These are phyloP conservation scores for Butorides virescens DNA, from an alignment of 2,113 vertebrate genomes.

Conservation along the genomic window DNA sequence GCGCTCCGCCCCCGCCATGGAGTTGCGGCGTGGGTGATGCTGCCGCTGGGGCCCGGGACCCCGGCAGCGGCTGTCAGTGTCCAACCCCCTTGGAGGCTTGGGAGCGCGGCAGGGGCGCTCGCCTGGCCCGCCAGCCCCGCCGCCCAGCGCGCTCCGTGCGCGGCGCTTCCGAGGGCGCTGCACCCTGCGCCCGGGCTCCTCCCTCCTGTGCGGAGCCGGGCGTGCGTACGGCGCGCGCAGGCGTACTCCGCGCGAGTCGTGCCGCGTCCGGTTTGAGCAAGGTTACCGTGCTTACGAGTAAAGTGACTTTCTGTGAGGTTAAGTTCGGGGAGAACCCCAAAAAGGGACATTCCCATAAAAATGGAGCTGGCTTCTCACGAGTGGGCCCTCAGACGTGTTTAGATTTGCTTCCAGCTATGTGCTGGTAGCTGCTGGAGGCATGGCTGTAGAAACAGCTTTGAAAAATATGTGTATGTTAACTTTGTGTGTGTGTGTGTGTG, in stretches of 20 bases:
- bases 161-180: too few relatives aligned
- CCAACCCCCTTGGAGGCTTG: accelerated
- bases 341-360: accelerated
- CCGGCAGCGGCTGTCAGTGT: too few relatives aligned
- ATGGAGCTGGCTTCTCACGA: not conserved
- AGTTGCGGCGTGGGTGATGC: not conserved
- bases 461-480: accelerated
- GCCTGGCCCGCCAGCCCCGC: accelerated
- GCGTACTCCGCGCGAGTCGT: accelerated
- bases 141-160: accelerated
- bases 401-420: not conserved
- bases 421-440: not conserved
- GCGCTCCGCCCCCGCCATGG: not conserved
- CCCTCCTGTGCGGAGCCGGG: accelerated
- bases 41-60: not conserved
- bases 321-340: not conserved
- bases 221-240: accelerated
- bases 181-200: not conserved
- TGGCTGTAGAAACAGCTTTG: not conserved
- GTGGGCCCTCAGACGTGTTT: not conserved
- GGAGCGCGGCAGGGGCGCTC: accelerated
- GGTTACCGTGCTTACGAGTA: accelerated
- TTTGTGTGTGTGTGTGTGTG: too few relatives aligned
- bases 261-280: too few relatives aligned
- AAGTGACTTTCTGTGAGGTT: not conserved